Evolutionary conservation across 1,140 invertebrate species (phyloP).

Genomic region (roundworm (Caenorhabditis elegans)): WBcel235 BX284605.5:6030001-6030500

Average conservation of each 20-base stretch:
- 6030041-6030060: no score
- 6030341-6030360: conserved; percentile 45
- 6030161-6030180: no score
- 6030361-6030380: background rate
- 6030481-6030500: conserved; percentile 4
- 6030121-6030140: no score
- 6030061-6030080: no score
- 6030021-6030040: no score
- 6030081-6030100: no score
- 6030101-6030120: no score
- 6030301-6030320: conserved; percentile 45
- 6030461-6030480: conserved; percentile 18
- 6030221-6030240: conserved; percentile 37
- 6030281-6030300: conserved; percentile 49
- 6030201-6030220: no score
- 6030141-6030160: no score
- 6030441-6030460: background rate
- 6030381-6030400: background rate
- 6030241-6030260: conserved; percentile 45
- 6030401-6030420: background rate
- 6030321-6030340: conserved; percentile 47
- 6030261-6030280: conserved; percentile 50
- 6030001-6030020: no score
- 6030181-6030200: no score
- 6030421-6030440: background rate